phyloP scores from a whole-genome alignment of 2,113 vertebrate genomes.

The Petaurus breviceps region DNA sequence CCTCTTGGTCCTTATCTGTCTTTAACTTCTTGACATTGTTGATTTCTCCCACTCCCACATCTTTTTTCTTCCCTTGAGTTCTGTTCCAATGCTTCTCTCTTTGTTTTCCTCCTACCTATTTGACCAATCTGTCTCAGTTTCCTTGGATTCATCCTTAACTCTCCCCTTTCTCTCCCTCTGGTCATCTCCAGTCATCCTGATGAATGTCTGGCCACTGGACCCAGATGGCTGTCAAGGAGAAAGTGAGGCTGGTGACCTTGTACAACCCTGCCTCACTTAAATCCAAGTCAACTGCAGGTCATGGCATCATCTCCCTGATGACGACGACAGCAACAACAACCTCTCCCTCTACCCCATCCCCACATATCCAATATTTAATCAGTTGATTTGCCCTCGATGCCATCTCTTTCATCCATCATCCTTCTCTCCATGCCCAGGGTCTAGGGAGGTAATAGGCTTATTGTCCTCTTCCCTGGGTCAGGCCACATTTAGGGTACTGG shows the following conservation, averaged over 20 bases:
- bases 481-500: too few species aligned
- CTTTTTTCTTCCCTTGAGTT: not conserved
- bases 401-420: not conserved
- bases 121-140: not conserved
- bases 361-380: not conserved
- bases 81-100: not conserved
- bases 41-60: not conserved
- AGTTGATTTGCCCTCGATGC: not conserved
- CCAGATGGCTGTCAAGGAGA: too few species aligned
- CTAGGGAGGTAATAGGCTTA: not conserved
- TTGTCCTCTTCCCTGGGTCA: not conserved
- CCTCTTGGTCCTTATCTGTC: not conserved
- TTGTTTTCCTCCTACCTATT: not conserved
- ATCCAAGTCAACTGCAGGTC: too few species aligned
- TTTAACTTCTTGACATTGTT: not conserved
- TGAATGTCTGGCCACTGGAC: too few species aligned
- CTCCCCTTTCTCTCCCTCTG: not conserved
- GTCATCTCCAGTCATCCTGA: too few species aligned
- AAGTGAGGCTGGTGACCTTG: too few species aligned
- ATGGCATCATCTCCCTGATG: too few species aligned
- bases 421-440: not conserved
- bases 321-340: too few species aligned
- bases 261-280: too few species aligned
- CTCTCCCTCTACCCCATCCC: not conserved
- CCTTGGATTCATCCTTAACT: not conserved